A percentile compares a stretch with the other conserved stretches of the same genome.
phyloP scores from a whole-genome alignment of 2,797 vertebrate species.

The Dicrostonyx torquatus region DNA sequence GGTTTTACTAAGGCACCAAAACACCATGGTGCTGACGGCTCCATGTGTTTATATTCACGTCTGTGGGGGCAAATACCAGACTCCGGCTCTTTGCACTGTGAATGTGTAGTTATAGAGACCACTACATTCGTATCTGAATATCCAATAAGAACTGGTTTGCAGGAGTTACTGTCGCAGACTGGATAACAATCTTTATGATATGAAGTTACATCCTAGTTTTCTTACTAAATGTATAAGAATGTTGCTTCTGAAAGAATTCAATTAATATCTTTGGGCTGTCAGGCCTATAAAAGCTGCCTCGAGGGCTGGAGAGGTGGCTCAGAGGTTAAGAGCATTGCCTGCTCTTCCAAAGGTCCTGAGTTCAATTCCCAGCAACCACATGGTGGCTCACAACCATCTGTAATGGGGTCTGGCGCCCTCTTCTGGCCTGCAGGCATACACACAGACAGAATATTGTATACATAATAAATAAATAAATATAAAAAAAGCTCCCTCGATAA shows the following conservation, averaged over 20 bases:
- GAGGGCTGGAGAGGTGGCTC: too few species aligned
- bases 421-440: too few species aligned
- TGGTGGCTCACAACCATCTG: too few species aligned
- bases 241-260: slow-evolving; percentile 28
- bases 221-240: not conserved
- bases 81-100: not conserved
- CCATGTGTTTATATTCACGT: not conserved
- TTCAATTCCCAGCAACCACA: too few species aligned
- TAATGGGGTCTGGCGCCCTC: too few species aligned
- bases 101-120: not conserved
- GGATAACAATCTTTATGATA: not conserved
- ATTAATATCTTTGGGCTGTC: not conserved
- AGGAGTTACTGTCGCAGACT: not conserved
- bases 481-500: too few species aligned
- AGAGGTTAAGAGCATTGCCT: too few species aligned
- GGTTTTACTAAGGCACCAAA: not conserved
- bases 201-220: slow-evolving; percentile 22
- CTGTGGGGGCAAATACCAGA: not conserved
- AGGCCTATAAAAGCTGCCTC: not conserved
- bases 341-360: too few species aligned
- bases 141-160: not conserved
- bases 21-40: not conserved
- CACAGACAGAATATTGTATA: too few species aligned
- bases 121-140: not conserved
- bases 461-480: too few species aligned